Conservation (phyloP, 2,797 vertebrate genomes). For the Muscicapa striata region DNA sequence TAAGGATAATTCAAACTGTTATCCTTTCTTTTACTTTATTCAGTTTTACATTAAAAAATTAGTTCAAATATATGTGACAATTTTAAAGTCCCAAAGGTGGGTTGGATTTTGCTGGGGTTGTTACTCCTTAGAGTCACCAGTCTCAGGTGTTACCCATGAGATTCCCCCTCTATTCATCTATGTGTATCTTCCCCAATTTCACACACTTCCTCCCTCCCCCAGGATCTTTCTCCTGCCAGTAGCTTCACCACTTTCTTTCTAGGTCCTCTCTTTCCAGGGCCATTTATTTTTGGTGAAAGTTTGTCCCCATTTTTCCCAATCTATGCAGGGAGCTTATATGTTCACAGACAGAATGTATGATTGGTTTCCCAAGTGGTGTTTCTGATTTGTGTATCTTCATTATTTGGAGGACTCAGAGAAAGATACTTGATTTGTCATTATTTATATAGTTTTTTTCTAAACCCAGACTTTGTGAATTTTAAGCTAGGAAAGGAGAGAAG, state of each 20-base stretch:
- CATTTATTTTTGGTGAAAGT: background rate
- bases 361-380: background rate
- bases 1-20: background rate
- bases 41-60: background rate
- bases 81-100: background rate
- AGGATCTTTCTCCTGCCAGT: background rate
- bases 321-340: background rate
- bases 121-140: background rate
- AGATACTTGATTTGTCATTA: background rate
- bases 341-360: background rate
- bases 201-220: background rate
- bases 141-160: background rate
- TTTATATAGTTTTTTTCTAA: background rate
- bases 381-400: background rate
- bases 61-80: background rate
- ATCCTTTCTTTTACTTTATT: background rate
- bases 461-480: background rate
- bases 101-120: background rate
- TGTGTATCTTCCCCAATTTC: background rate
- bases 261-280: background rate
- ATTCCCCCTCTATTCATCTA: background rate
- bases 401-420: background rate
- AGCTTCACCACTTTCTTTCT: background rate
- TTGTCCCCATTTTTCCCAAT: background rate
- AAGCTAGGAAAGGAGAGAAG: background rate